Evolutionary conservation across 1,140 invertebrate species (phyloP).

Genomic region (Spodoptera frugiperda): DNA sequence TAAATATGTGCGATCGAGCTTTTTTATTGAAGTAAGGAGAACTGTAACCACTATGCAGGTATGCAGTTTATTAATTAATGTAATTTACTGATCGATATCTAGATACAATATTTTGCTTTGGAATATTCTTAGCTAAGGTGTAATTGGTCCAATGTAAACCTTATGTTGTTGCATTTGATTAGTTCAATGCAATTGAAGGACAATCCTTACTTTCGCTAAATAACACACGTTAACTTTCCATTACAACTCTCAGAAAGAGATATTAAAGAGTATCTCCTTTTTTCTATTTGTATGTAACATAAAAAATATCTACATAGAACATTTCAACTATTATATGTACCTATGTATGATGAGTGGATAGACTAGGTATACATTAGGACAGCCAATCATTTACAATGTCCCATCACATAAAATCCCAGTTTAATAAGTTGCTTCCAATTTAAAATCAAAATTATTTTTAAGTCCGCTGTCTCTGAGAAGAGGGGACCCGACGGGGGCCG

Average conservation of each 20-base stretch:
- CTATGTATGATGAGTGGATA: background rate
- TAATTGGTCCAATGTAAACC: conserved; percentile 2
- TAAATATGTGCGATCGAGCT: conserved; percentile 29
- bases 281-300: background rate
- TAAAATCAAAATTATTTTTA: conserved; percentile 82
- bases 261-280: too few species aligned
- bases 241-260: background rate
- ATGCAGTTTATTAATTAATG: conserved; percentile 36
- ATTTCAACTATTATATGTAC: conserved; percentile 13
- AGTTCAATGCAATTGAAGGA: background rate
- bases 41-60: conserved; percentile 29
- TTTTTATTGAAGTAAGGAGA: conserved; percentile 30
- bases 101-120: conserved; percentile 3
- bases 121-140: conserved; percentile 8
- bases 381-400: conserved; percentile 62
- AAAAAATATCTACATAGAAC: background rate
- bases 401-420: conserved; percentile 68
- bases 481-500: conserved; percentile 76
- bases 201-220: background rate
- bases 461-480: conserved; percentile 76
- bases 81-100: conserved; percentile 22
- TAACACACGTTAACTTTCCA: background rate
- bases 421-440: conserved; percentile 82
- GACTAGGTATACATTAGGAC: conserved; percentile 40
- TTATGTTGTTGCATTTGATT: background rate